Evolutionary conservation across 2,113 vertebrate genomes (phyloP).

Genomic region (Megatriorchis doriae): DNA sequence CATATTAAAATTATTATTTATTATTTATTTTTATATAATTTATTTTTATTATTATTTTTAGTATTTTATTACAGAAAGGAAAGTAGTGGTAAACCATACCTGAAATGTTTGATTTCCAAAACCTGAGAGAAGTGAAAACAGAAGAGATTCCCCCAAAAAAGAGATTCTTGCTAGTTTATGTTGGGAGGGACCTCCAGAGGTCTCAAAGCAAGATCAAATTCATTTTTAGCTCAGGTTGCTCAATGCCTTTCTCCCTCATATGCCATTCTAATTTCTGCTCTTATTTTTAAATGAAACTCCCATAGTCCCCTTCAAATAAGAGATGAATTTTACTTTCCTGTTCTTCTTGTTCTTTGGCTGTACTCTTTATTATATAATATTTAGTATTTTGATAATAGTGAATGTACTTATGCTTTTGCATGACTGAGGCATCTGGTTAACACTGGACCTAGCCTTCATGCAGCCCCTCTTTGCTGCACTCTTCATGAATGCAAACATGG

Average conservation of each 20-base stretch:
- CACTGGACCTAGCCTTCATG: neutral
- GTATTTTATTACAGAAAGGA: neutral
- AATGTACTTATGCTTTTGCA: neutral
- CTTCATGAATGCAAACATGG: neutral
- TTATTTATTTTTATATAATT: too few species aligned
- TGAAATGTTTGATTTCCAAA: neutral
- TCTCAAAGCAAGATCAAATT: neutral
- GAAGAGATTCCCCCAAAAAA: neutral
- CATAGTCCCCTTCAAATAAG: neutral
- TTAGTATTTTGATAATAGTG: neutral
- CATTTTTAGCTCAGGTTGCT: neutral
- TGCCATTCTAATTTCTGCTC: neutral
- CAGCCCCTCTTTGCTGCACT: neutral
- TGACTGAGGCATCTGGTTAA: neutral
- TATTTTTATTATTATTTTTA: too few species aligned
- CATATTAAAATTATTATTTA: neutral
- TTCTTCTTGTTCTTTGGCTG: neutral
- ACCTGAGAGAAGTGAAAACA: neutral
- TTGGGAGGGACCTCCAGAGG: neutral
- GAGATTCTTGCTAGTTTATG: neutral
- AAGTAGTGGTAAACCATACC: neutral
- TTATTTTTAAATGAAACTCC: neutral
- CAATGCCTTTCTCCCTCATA: neutral
- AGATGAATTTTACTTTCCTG: neutral
- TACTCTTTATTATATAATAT: neutral